These are phyloP conservation scores for Tenthredo notha DNA, from an alignment of 2,888 invertebrate species.

Conservation along the genomic window DNA sequence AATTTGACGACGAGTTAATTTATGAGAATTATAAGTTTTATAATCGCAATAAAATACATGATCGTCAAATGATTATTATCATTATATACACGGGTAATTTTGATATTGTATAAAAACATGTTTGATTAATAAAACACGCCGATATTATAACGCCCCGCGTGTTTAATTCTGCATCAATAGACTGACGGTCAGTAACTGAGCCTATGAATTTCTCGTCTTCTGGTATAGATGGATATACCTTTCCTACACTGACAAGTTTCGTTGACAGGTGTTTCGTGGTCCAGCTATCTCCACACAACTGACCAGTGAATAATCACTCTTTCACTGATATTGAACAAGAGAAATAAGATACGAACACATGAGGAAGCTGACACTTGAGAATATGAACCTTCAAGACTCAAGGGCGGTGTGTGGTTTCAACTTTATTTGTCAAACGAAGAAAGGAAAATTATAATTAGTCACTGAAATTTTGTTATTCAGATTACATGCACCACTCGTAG, in stretches of 20 bases:
- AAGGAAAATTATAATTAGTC: neutral
- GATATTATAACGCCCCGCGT: neutral
- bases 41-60: neutral
- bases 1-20: neutral
- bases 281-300: constrained; percentile 23
- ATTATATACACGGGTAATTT: neutral
- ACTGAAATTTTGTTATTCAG: neutral
- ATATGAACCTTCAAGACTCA: neutral
- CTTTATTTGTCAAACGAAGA: neutral
- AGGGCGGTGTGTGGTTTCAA: constrained; percentile 9
- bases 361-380: constrained; percentile 22
- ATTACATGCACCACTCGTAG: neutral
- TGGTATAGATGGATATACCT: neutral
- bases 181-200: constrained; percentile 25
- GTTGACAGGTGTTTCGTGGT: constrained; percentile 17
- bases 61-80: neutral
- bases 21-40: neutral
- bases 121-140: neutral
- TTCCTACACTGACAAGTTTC: neutral
- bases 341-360: neutral
- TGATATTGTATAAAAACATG: neutral
- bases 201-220: neutral
- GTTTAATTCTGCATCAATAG: constrained; percentile 1
- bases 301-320: constrained; percentile 32
- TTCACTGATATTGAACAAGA: neutral